These are phyloP conservation scores for Mola mola DNA, from an alignment of 2,113 vertebrate species.

Conservation along the genomic window DNA sequence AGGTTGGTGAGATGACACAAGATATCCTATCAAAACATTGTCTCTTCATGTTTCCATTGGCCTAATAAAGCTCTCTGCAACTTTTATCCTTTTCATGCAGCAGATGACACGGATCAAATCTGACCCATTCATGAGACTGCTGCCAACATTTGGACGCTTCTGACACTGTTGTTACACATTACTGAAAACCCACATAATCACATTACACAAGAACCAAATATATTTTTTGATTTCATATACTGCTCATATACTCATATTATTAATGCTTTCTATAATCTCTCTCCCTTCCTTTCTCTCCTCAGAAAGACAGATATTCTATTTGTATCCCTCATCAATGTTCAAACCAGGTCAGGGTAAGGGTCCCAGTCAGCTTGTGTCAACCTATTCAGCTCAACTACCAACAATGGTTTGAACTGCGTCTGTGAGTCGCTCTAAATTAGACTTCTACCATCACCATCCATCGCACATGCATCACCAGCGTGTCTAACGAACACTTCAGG, in stretches of 20 bases:
- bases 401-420: background rate
- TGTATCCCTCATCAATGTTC: background rate
- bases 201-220: constrained; percentile 6
- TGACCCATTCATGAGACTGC: constrained; percentile 13
- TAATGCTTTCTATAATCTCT: background rate
- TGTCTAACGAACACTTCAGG: constrained; percentile 28
- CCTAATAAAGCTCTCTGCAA: constrained; percentile 3
- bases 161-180: background rate
- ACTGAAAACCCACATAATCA: background rate
- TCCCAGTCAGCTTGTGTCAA: no score
- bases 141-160: background rate
- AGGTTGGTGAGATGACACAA: background rate
- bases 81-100: background rate
- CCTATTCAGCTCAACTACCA: background rate
- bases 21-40: no score
- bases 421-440: background rate
- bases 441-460: background rate
- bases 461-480: constrained; percentile 6
- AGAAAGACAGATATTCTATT: background rate
- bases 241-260: background rate
- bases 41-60: no score
- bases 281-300: background rate
- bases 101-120: background rate
- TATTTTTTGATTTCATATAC: constrained; percentile 28
- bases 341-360: background rate